Conservation (phyloP, 1,140 invertebrate species). For the Pseudomyrmex pallidus region DNA sequence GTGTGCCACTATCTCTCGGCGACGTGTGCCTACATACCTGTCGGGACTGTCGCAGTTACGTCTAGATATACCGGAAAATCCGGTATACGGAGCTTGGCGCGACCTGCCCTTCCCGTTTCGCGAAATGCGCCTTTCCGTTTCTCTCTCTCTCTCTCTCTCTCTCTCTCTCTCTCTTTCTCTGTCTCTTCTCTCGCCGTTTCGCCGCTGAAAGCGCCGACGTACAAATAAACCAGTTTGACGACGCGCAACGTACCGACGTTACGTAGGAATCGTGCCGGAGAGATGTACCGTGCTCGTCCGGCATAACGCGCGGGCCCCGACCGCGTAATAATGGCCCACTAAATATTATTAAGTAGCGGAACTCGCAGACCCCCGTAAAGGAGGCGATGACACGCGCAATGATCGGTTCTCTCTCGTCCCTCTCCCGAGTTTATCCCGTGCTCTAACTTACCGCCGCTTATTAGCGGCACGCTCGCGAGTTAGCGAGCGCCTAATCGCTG, state of each 20-base stretch:
- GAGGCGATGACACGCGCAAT: conserved; percentile 46
- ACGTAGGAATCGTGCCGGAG: conserved; percentile 46
- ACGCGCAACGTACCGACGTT: conserved; percentile 54
- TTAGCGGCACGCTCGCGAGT: conserved; percentile 6
- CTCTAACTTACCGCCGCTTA: conserved; percentile 30
- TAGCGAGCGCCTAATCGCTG: conserved; percentile 16
- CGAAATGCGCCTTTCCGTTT: conserved; percentile 60
- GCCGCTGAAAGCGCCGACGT: conserved; percentile 61
- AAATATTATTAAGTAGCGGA: conserved; percentile 55
- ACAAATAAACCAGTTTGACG: conserved; percentile 78
- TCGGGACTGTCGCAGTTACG: conserved; percentile 49
- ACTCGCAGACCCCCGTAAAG: conserved; percentile 48
- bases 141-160: background rate
- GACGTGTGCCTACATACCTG: background rate
- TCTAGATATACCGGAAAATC: conserved; percentile 76
- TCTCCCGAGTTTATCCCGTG: conserved; percentile 13
- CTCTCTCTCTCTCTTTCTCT: conserved; percentile 44
- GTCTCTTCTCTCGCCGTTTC: conserved; percentile 13
- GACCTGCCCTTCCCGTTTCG: conserved; percentile 72
- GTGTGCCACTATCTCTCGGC: background rate
- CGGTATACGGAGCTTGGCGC: conserved; percentile 59
- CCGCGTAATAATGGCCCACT: conserved; percentile 55
- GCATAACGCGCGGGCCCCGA: conserved; percentile 9
- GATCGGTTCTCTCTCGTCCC: conserved; percentile 37
- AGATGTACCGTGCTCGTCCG: conserved; percentile 36